Percentiles rank a stretch among this genome's conserved stretches.
phyloP scores from a whole-genome alignment of 1,140 invertebrate species.

The Watersipora subatra region DNA sequence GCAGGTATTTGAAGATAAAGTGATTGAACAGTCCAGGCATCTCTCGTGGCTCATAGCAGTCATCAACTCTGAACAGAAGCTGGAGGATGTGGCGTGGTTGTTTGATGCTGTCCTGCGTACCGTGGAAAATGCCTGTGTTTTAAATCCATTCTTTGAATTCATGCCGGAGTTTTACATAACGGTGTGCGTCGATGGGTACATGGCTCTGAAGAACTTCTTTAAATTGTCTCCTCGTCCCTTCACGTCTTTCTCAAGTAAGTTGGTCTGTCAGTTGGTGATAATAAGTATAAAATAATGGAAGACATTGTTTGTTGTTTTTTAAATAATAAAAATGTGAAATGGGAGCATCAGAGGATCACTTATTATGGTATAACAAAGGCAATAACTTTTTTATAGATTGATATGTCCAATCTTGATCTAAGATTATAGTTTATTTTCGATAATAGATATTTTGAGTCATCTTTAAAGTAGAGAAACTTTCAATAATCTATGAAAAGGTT shows the following conservation, averaged over 20 bases:
- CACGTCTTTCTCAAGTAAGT: constrained; percentile 45
- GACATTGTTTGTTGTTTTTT: no score
- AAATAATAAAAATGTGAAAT: no score
- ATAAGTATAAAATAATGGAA: no score
- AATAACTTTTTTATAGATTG: no score
- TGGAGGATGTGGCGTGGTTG: constrained; percentile 49
- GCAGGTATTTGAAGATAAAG: constrained; percentile 46
- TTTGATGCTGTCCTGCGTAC: constrained; percentile 48
- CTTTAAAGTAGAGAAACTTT: no score
- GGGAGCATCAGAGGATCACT: no score
- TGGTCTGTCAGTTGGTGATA: constrained; percentile 16
- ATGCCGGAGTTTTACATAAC: constrained; percentile 70
- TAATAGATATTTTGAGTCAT: no score
- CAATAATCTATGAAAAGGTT: no score
- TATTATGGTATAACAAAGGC: no score
- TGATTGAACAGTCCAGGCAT: constrained; percentile 47
- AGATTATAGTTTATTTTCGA: no score
- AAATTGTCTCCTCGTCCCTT: constrained; percentile 49
- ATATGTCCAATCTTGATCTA: no score
- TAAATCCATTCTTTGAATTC: constrained; percentile 58
- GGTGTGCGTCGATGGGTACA: constrained; percentile 53
- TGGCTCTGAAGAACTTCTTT: constrained; percentile 48
- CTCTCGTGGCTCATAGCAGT: constrained; percentile 52
- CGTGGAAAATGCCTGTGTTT: constrained; percentile 46
- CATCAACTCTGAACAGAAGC: constrained; percentile 50